Evolutionary conservation across 2,797 vertebrate species (phyloP), one percentile per base, ranked within the genome.

Genomic region (Chelidonichthys spinosus): DNA sequence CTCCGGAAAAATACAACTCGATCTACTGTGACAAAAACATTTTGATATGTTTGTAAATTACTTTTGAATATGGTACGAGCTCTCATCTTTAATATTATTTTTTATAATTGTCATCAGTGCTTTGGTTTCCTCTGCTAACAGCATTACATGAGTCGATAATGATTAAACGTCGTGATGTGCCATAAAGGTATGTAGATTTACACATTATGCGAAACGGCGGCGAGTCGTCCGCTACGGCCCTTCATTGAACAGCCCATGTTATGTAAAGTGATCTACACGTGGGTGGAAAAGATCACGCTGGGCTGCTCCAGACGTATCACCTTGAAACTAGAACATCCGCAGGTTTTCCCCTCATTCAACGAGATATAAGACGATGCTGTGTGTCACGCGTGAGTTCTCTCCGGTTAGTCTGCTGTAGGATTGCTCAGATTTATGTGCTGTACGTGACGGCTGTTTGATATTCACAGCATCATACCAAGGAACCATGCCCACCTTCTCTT

Each of bases 101-200:
- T 84, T 85, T 63, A 73, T 79, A 69, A 62, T 79, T 68, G 32
- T 42, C 39, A 59, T 81, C 46, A 4, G n/a, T 74, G 61, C 56
- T 63, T 72, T 69, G 62, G 61, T 79, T 85, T 33, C 58, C 72
- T 40, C 69, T 69, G 62, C 37, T 66, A 65, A 72, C 69, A 69
- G 76, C 35, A 33, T 50, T 50, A 77, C 65, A 52, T 5, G 15
- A 50, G 53, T 59, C 18, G 39, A 63, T 52, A 25, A 64, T 40
- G 52, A 69, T 77, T 35, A 69, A 81, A 74, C 61, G 63, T 88
- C 71, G 55, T 69, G 53, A 83, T 58, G 92, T 93, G 92, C 92
- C 92, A 92, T 89, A 87, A 81, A 69, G 60, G 72, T 85, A 56
- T 70, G 79, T 70, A 65, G 67, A 82, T 81, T 77, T 70, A 84